Percentiles rank a stretch among this genome's conserved stretches.
phyloP scores from a whole-genome alignment of 1,140 invertebrate species.

The Drosophila bocqueti region DNA sequence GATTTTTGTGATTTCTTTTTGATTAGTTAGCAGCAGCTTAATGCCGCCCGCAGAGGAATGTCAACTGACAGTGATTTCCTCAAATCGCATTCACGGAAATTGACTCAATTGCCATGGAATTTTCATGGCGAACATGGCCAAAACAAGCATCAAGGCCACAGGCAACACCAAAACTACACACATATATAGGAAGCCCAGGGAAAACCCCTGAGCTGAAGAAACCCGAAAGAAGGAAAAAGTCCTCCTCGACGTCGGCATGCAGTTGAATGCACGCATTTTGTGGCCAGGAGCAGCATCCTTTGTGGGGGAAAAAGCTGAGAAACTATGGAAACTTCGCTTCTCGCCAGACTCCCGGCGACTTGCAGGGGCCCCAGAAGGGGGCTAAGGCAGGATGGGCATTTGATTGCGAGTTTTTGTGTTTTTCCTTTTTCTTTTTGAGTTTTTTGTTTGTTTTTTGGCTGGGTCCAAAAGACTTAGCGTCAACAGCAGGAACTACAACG shows the following conservation, averaged over 20 bases:
- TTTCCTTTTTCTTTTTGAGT: neutral
- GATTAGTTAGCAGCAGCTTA: constrained; percentile 48
- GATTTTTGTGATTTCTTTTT: constrained; percentile 54
- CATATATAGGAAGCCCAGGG: neutral
- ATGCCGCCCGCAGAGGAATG: constrained; percentile 29
- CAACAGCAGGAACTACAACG: constrained; percentile 59
- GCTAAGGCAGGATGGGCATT: constrained; percentile 36
- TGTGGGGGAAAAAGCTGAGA: constrained; percentile 35
- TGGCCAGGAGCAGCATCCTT: constrained; percentile 41
- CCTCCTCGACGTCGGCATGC: constrained; percentile 43
- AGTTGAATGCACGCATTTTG: constrained; percentile 79
- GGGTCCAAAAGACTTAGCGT: constrained; percentile 69
- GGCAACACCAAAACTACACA: constrained; percentile 29
- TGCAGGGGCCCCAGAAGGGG: neutral
- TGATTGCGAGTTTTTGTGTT: constrained; percentile 54
- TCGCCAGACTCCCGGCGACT: neutral
- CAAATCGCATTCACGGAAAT: constrained; percentile 67
- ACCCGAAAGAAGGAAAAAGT: constrained; percentile 28
- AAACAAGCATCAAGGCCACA: constrained; percentile 47
- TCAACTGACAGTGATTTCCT: constrained; percentile 55
- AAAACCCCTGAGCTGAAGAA: constrained; percentile 13
- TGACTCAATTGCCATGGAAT: constrained; percentile 74
- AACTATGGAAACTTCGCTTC: constrained; percentile 1
- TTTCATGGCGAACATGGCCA: constrained; percentile 43
- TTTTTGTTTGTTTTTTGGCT: constrained; percentile 1